Evolutionary conservation across 2,888 invertebrate species (phyloP).

Genomic region (Orthosia incerta): DNA sequence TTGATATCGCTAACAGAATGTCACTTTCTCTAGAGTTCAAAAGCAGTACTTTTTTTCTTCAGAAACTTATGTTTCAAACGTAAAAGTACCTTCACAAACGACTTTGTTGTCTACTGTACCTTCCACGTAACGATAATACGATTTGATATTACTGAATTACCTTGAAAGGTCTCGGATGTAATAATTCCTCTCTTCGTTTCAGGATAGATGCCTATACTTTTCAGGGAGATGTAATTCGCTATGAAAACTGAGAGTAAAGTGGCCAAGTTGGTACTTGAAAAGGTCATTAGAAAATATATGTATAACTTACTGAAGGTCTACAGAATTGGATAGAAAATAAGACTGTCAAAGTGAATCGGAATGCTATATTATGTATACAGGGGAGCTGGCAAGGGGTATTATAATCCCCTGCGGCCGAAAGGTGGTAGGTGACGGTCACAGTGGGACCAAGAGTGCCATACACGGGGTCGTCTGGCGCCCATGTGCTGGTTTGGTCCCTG

Average conservation of each 20-base stretch:
- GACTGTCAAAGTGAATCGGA: not conserved
- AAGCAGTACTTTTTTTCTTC: not conserved
- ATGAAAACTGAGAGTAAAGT: too few relatives aligned
- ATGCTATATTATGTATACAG: not conserved
- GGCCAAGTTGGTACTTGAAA: not conserved
- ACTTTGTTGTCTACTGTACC: constrained; percentile 30
- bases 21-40: not conserved
- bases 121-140: constrained; percentile 29
- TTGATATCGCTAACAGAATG: too few relatives aligned
- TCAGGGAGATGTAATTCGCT: constrained; percentile 1
- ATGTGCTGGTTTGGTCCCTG: too few relatives aligned
- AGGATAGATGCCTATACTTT: constrained; percentile 1
- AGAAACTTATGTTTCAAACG: not conserved
- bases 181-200: constrained; percentile 27
- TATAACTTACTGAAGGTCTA: too few relatives aligned
- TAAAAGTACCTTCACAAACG: not conserved
- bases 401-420: too few relatives aligned
- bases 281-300: not conserved
- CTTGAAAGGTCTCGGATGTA: constrained; percentile 31
- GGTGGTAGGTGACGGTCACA: too few relatives aligned
- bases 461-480: too few relatives aligned
- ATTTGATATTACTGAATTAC: constrained; percentile 30
- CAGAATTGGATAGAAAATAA: not conserved
- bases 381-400: too few relatives aligned
- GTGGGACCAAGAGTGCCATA: too few relatives aligned